A percentile compares a stretch with the other conserved stretches of the same genome.
These are phyloP conservation scores for Catharus ustulatus DNA, from an alignment of 2,797 vertebrate genomes.

Conservation along the genomic window DNA sequence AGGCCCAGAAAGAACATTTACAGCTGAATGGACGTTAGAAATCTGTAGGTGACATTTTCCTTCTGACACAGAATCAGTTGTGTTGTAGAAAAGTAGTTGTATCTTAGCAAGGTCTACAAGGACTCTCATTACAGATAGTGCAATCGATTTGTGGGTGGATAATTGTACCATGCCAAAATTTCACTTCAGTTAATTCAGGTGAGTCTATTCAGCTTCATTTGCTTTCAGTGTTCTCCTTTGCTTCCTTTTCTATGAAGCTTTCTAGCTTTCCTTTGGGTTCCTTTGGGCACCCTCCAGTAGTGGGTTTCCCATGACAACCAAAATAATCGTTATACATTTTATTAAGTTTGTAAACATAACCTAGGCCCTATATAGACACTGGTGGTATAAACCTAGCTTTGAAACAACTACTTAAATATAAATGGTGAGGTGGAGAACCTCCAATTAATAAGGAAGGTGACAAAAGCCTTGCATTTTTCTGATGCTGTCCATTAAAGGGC, in stretches of 20 bases:
- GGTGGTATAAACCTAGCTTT: background rate
- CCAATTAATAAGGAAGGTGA: background rate
- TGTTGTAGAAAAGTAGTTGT: background rate
- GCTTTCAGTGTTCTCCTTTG: background rate
- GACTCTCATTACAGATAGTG: background rate
- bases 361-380: background rate
- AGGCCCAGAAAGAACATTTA: background rate
- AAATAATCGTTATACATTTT: background rate
- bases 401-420: background rate
- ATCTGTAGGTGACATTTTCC: background rate
- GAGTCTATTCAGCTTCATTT: background rate
- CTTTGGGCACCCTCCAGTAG: background rate
- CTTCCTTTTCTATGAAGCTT: background rate
- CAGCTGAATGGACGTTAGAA: background rate
- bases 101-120: background rate
- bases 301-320: background rate
- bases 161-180: background rate
- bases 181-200: background rate
- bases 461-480: background rate
- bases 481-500: background rate
- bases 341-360: background rate
- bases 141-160: background rate
- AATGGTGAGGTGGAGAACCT: background rate
- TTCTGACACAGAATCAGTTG: background rate
- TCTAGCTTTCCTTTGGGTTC: background rate